Base-by-base conservation (phyloP, 2,797 vertebrate genomes). In the Danionella dracula region DNA sequence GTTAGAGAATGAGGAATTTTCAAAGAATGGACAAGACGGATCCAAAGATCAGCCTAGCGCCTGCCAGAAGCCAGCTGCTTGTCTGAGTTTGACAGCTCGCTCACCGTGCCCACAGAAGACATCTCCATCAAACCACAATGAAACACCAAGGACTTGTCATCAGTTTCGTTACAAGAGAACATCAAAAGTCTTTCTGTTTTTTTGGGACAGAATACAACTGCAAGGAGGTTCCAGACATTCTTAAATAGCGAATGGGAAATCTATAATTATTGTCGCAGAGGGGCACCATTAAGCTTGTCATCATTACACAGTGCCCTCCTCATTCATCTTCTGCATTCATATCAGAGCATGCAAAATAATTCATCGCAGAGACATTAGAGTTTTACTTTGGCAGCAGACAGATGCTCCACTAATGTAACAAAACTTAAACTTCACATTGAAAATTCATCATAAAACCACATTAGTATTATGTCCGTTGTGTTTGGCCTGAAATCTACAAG, bases 1-100 rank as follows among this genome's bases (percentile, higher is more conserved):
- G 67, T 6, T 27, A 70, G 65, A 65, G 69, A 71, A 68, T 67
- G 61, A 68, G 66, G 63, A 68, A 71, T 73, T 70, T 61, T 73
- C 62, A 27, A 32, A 51, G 60, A 73, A 58, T 49, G 67, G 40
- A 48, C 21, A 50, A 66, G 63, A 50, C 27, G 38, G 32, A 38
- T 70, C 61, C 68, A 76, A 68, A 69, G 29, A 66, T 64, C 49
- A 66, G 65, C 73, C 50, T 46, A 42, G 29, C 69, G 74, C 48
- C 35, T 57, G 51, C 56, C 53, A 57, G 53, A 20, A 49, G 42
- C 63, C 64, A 41, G 68, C 60, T 70, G 60, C 21, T 21, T 50
- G 68, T 64, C 51, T 68, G 40, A 44, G 10, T 49, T 29, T 64
- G 51, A 64, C 59, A 58, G 53, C 45, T 46, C 31, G 34, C 21